phyloP scores from a whole-genome alignment of 2,797 vertebrate genomes.

The Lutjanus argentimaculatus region DNA sequence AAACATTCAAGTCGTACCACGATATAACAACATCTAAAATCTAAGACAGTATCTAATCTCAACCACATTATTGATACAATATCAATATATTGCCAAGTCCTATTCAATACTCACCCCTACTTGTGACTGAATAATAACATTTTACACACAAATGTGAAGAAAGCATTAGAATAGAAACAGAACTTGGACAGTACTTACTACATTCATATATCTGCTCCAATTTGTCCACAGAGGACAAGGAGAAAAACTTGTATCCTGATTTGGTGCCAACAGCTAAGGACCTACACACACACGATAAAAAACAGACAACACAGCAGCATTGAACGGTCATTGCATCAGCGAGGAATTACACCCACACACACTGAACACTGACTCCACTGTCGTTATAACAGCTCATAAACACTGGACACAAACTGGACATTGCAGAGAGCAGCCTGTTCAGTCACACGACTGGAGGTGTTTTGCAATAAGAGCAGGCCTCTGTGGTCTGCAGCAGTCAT shows the following conservation, averaged over 20 bases:
- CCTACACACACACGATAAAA: slow-evolving; percentile 73
- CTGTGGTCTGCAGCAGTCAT: background rate
- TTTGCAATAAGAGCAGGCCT: slow-evolving; percentile 54
- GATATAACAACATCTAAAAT: no score
- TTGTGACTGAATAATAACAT: background rate
- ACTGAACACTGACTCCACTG: accelerated
- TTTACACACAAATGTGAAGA: background rate
- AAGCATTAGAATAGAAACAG: background rate
- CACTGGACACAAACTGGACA: background rate
- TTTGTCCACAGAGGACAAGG: slow-evolving; percentile 98
- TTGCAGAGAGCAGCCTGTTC: background rate
- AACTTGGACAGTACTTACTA: slow-evolving; percentile 89
- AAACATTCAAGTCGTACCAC: no score
- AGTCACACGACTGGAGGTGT: slow-evolving; percentile 41
- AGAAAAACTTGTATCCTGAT: slow-evolving; percentile 99
- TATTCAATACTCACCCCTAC: no score
- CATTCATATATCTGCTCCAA: slow-evolving; percentile 99
- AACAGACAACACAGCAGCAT: slow-evolving; percentile 21
- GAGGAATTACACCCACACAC: background rate
- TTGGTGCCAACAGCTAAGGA: slow-evolving; percentile 98
- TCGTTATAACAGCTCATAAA: background rate
- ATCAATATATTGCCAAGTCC: no score
- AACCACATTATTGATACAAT: no score
- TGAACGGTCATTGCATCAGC: slow-evolving; percentile 3
- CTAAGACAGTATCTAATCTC: no score